A percentile compares a stretch with the other conserved stretches of the same genome.
phyloP scores from a whole-genome alignment of 2,113 vertebrate genomes.

The Nycticryphes semicollaris region DNA sequence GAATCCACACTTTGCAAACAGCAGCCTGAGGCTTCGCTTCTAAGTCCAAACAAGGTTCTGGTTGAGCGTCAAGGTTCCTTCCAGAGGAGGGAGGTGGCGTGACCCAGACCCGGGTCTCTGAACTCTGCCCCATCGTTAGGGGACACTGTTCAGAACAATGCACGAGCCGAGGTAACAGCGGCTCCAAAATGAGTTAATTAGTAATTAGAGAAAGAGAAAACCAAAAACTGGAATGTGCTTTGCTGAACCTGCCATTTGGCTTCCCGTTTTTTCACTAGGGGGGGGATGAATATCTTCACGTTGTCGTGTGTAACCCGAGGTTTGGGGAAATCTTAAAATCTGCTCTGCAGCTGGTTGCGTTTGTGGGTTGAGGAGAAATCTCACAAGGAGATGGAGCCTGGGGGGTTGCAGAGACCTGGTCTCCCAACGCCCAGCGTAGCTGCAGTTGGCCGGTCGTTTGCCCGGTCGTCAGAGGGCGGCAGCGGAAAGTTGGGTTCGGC shows the following conservation, averaged over 20 bases:
- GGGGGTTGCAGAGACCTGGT: neutral
- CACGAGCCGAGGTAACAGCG: neutral
- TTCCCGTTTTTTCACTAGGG: neutral
- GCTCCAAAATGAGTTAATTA: constrained; percentile 48
- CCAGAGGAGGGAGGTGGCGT: neutral
- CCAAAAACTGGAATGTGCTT: neutral
- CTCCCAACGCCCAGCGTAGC: neutral
- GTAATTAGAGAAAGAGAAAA: constrained; percentile 9
- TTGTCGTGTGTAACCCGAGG: neutral
- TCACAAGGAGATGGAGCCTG: neutral
- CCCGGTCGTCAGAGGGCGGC: neutral
- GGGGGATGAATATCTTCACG: neutral
- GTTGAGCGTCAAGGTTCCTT: neutral
- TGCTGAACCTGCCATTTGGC: neutral
- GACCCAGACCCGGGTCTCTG: neutral
- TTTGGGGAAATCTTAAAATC: neutral
- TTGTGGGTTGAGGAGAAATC: constrained; percentile 31
- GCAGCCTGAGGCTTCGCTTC: neutral
- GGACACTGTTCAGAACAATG: neutral
- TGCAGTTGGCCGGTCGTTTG: neutral
- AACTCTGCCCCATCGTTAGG: neutral
- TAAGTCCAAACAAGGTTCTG: neutral
- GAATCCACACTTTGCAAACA: neutral
- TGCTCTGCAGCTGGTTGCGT: neutral
- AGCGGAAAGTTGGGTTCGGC: constrained; percentile 9